A percentile compares a stretch with the other conserved stretches of the same genome.
Evolutionary conservation across 2,113 vertebrate genomes (phyloP).

Genomic region (Cyprinodon variegatus): DNA sequence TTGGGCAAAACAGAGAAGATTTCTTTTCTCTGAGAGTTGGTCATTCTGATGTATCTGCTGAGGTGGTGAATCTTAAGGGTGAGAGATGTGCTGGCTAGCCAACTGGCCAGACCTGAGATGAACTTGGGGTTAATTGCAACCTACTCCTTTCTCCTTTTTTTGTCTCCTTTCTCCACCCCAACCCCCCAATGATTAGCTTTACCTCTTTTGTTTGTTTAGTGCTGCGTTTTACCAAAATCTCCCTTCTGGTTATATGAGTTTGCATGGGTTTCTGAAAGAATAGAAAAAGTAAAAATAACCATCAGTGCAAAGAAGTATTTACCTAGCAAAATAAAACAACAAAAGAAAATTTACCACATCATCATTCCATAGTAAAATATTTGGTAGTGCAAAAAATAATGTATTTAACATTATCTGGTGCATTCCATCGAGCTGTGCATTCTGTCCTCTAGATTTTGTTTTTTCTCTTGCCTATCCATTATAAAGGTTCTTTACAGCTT

Average conservation of each 20-base stretch:
- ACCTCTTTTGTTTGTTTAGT: neutral
- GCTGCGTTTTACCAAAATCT: too few species aligned
- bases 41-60: constrained; percentile 78
- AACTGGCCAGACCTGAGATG: constrained; percentile 54
- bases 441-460: neutral
- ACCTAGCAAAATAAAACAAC: neutral
- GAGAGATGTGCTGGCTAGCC: constrained; percentile 68
- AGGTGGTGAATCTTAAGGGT: constrained; percentile 74
- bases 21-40: constrained; percentile 69
- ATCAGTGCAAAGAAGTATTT: neutral
- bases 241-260: too few species aligned
- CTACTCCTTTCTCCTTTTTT: constrained; percentile 45
- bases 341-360: too few species aligned
- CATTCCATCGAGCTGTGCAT: constrained; percentile 1
- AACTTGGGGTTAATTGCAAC: constrained; percentile 65
- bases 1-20: constrained; percentile 44
- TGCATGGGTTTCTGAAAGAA: too few species aligned
- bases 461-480: constrained; percentile 14
- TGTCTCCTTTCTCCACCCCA: constrained; percentile 51
- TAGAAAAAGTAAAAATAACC: too few species aligned
- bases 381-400: neutral
- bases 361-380: too few species aligned
- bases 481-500: constrained; percentile 74
- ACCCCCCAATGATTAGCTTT: constrained; percentile 26
- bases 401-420: neutral